Conservation (phyloP, 2,888 invertebrate genomes). For the Agrotis clavis region DNA sequence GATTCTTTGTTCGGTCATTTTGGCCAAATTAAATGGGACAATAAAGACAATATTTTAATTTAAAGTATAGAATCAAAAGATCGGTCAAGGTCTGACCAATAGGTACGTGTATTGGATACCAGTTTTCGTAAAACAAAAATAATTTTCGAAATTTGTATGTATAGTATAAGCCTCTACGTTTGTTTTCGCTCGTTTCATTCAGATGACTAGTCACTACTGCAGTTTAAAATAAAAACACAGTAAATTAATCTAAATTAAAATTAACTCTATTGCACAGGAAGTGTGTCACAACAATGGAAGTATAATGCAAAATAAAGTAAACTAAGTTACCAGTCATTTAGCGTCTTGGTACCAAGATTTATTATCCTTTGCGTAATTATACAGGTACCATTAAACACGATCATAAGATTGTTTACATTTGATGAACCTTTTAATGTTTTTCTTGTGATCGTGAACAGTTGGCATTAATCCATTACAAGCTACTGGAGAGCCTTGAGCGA, state of each 20-base stretch:
- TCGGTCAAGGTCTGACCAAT: too few species aligned
- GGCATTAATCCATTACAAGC: slow-evolving; percentile 66
- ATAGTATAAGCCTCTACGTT: not conserved
- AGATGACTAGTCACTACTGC: not conserved
- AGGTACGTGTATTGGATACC: not conserved
- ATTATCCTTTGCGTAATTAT: slow-evolving; percentile 41
- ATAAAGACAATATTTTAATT: too few species aligned
- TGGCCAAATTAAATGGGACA: too few species aligned
- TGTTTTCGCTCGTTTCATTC: not conserved
- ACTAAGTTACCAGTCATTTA: slow-evolving; percentile 17
- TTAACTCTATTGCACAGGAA: slow-evolving; percentile 36
- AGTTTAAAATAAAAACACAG: slow-evolving; percentile 13
- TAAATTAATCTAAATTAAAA: not conserved
- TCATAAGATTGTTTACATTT: slow-evolving; percentile 36
- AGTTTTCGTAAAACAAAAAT: not conserved
- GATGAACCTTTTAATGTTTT: slow-evolving; percentile 45
- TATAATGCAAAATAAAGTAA: slow-evolving; percentile 40
- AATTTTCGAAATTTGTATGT: too few species aligned
- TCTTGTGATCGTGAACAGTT: slow-evolving; percentile 64
- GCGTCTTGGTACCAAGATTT: slow-evolving; percentile 22
- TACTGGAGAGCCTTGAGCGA: slow-evolving; percentile 77
- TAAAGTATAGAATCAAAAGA: too few species aligned
- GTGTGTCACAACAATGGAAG: slow-evolving; percentile 45
- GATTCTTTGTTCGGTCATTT: too few species aligned
- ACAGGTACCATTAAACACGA: slow-evolving; percentile 27